A percentile compares a stretch with the other conserved stretches of the same genome.
These are phyloP conservation scores for Drosophila atripex DNA, from an alignment of 2,888 invertebrate genomes.

Conservation along the genomic window DNA sequence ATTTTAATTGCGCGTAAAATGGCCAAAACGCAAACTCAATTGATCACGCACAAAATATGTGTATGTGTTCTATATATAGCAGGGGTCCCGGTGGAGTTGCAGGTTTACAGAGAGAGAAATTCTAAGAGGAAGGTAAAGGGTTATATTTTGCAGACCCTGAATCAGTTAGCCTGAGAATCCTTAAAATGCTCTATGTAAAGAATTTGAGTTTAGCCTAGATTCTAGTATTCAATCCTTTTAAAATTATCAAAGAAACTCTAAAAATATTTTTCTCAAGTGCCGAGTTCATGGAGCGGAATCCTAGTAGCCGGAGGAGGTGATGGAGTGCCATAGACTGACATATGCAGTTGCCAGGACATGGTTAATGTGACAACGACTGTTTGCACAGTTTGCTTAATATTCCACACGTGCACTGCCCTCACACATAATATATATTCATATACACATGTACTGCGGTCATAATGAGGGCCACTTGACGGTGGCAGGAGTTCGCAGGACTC, in stretches of 20 bases:
- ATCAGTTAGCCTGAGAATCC: no score
- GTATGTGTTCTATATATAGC: slow-evolving; percentile 13
- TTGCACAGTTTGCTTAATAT: slow-evolving; percentile 57
- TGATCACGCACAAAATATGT: slow-evolving; percentile 29
- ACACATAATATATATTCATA: slow-evolving; percentile 4
- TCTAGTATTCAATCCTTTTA: no score
- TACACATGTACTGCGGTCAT: slow-evolving; percentile 17
- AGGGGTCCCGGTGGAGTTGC: not conserved
- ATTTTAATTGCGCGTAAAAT: slow-evolving; percentile 69
- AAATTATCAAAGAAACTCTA: no score
- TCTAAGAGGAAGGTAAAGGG: not conserved
- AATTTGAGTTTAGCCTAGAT: no score
- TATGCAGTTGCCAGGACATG: slow-evolving; percentile 49
- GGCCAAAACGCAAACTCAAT: slow-evolving; percentile 33
- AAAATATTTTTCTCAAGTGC: not conserved
- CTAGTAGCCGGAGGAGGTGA: slow-evolving; percentile 14
- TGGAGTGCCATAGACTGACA: slow-evolving; percentile 30
- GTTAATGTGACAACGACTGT: slow-evolving; percentile 51
- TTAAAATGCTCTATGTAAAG: no score
- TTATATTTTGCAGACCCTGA: no score
- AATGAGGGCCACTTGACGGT: slow-evolving; percentile 27
- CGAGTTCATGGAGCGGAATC: not conserved
- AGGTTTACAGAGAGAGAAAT: slow-evolving; percentile 4
- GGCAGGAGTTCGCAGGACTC: slow-evolving; percentile 18
- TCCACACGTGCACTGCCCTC: slow-evolving; percentile 49